Base-by-base conservation (phyloP, 2,888 invertebrate species). In the Leucania comma region DNA sequence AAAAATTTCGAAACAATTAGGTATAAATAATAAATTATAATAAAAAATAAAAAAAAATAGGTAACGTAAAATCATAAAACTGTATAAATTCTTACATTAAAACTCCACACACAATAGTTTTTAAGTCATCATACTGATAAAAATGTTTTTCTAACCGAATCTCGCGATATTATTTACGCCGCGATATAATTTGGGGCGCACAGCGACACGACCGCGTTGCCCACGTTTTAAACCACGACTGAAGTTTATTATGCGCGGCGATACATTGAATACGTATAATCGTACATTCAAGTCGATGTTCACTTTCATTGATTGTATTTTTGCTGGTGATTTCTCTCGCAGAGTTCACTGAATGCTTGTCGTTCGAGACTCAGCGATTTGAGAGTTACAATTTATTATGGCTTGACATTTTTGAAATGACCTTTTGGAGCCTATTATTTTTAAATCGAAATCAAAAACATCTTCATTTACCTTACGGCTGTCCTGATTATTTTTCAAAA, bases 101-200 rank as follows among this genome's bases (percentile, higher is more conserved):
- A 82, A 53, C 26, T 65, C 38, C 59, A 53, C 67, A 75, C 57
- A 26, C 74, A 68, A 50, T 67, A 58, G 38, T 68, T 56, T 42
- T 67, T 59, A 51, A 51, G 50, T 67, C n/a, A 72, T 69, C 54
- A 66, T 64, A 62, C 1, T 50, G 62, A 58, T 62, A 51, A 24
- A 35, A 51, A 48, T 35, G 2, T 29, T 68, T 65, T 70, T 24
- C 12, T 57, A 5, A 46, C 35, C 66, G 35, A 79, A 75, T 79
- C 75, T 50, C 79, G 80, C 81, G 81, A 79, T 81, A 68, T 82
- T 58, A 66, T 68, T 54, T 24, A 72, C 81, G 82, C 62, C 72
- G 75, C 79, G 82, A 56, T 76, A 10, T 54, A 48, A 63, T 68
- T 35, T 65, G 26, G 26, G 10, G 66, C 65, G 79, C 26, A 59